Evolutionary conservation across 1,140 invertebrate species (phyloP), one percentile per base, ranked within the genome.

Genomic region (Coenobita brevimanus): DNA sequence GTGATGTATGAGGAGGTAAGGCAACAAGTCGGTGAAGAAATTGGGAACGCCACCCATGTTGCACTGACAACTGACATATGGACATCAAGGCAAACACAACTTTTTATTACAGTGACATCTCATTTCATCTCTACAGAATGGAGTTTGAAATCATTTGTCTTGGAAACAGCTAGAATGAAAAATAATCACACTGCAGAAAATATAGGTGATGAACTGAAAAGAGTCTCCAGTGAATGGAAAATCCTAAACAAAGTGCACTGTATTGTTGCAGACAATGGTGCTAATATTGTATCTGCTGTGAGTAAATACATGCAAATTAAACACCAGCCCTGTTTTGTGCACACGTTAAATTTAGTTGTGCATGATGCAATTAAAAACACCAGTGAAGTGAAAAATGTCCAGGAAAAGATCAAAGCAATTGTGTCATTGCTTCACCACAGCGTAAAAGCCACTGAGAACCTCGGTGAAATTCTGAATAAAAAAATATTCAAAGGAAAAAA

Each of bases 351-450:
- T 75, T 41, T 75, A 8, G 71, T 75, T 75, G 71, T 75, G 71
- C 71, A 75, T n/a, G 71, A 75, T 75, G 30, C 71, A 6, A n/a
- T 75, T 33, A 75, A 75, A 36, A 75, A 75, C 36, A 75, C 27
- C 21, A n/a, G 27, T 15, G 13, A 27, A 69, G 27, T 17, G 8
- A 69, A 69, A 27, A 8, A 27, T 69, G 64, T 75, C 6, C 24
- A 75, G 38, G 71, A 75, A 75, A 75, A 75, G 36, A 36, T 75
- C 21, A 75, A 33, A 33, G n/a, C n/a, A n/a, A 24, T 6, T 75
- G 71, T 75, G 10, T 8, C 27, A 3, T 75, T 13, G 21, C 6
- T 75, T 36, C 71, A 75, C 36, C 71, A 75, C 8, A 75, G 71
- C 21, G 71, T 75, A 21, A 75, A 15, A 69, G 64, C 54, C n/a